Evolutionary conservation across 2,113 vertebrate species (phyloP), one percentile per base, ranked within the genome.

Genomic region (Antigone vipio): DNA sequence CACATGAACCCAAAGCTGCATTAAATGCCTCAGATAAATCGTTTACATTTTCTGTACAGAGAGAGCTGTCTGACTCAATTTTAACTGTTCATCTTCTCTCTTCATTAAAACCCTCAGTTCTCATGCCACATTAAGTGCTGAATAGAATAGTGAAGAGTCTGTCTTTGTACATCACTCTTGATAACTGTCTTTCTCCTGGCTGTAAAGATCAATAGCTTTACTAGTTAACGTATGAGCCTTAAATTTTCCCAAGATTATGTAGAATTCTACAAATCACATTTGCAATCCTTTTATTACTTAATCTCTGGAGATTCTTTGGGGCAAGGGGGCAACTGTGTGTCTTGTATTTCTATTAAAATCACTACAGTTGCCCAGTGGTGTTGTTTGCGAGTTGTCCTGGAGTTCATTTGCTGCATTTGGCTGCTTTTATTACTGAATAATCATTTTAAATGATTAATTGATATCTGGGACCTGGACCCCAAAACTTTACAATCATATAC

Each of bases 311-410:
- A 26, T 2, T 15, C 1, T 52, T 23, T 59, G n/a, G 10, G 16
- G 5, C 5, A 34, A 17, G 4, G 3, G 8, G 2, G 9, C 5
- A 32, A 11, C 3, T 55, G 1, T 50, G 2, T 34, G 8, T 35
- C 3, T 47, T 15, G 44, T 18, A 38, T 56, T 66, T 52, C 42
- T 47, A 0, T 11, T 74, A 44, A 84, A 81, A 67, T 16, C 27
- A 49, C 12, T n/a, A 4, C 9, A 40, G 2, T 18, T 91, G 4
- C 17, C 3, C 56, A 8, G 4, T 26, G 12, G 23, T 47, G 7
- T 10, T n/a, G 7, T 16, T 53, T 34, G 22, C 20, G 32, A 32
- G 32, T 60, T 85, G 20, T 45, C 45, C 29, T 47, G 40, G 58
- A 18, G 26, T 42, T 16, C 12, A 9, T 74, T 49, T 50, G 14